Percentiles rank a stretch among this genome's conserved stretches.
Conservation (phyloP, 1,140 invertebrate species). For the Pseudoatta argentina region DNA sequence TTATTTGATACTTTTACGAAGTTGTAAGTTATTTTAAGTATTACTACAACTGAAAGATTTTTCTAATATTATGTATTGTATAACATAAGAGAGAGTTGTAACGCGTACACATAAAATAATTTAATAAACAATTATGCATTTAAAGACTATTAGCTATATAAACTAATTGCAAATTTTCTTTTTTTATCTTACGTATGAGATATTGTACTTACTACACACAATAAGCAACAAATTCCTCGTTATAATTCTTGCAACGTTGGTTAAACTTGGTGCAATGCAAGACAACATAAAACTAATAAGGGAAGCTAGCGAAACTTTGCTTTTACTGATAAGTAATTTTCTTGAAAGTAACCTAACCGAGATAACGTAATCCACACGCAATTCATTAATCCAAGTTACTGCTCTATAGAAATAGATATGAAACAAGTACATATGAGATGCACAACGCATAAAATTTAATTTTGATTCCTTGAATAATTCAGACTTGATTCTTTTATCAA, state of each 20-base stretch:
- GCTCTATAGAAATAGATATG: neutral
- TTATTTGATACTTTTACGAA: neutral
- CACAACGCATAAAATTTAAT: neutral
- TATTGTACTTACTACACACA: neutral
- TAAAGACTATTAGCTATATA: neutral
- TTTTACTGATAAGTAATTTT: slow-evolving; percentile 23
- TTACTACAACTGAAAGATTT: neutral
- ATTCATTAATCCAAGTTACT: slow-evolving; percentile 35
- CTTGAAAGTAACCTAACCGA: neutral
- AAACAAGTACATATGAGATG: neutral
- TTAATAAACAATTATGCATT: neutral
- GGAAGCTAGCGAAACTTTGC: slow-evolving; percentile 8
- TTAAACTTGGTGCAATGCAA: slow-evolving; percentile 3
- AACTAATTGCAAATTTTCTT: neutral
- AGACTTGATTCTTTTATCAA: neutral
- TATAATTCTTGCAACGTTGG: slow-evolving; percentile 20
- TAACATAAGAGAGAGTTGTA: neutral
- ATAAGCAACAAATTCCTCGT: neutral
- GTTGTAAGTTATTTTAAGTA: slow-evolving; percentile 5
- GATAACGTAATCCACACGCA: slow-evolving; percentile 13
- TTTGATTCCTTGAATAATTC: neutral
- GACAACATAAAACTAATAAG: slow-evolving; percentile 16
- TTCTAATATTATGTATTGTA: neutral
- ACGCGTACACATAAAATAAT: neutral
- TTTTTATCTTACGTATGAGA: neutral